phyloP scores from a whole-genome alignment of 2,113 vertebrate species.

The Gila orcuttii region DNA sequence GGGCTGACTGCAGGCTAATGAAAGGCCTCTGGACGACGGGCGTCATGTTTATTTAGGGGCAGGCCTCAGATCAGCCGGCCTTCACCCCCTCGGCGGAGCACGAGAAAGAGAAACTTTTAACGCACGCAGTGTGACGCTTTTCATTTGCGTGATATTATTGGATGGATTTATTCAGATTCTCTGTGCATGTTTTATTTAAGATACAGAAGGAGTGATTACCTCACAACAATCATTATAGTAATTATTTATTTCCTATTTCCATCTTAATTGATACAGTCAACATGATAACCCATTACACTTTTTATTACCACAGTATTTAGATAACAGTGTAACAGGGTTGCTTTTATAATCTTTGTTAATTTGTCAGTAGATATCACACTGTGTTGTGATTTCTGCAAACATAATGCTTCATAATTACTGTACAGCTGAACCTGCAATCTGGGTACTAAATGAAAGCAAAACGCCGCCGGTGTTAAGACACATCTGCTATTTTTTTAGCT shows the following conservation, averaged over 20 bases:
- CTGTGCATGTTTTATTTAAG: not conserved
- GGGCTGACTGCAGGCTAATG: conserved; percentile 69
- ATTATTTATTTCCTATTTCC: conserved; percentile 11
- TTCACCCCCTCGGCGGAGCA: conserved; percentile 53
- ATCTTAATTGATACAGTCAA: conserved; percentile 20
- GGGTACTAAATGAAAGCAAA: conserved; percentile 21
- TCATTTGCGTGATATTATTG: not conserved
- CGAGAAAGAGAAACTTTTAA: conserved; percentile 56
- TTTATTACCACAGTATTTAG: conserved; percentile 29
- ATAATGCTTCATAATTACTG: conserved; percentile 46
- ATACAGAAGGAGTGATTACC: conserved; percentile 22
- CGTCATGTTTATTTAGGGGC: conserved; percentile 70
- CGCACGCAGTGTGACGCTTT: not conserved
- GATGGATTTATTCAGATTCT: conserved; percentile 10
- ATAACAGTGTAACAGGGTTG: conserved; percentile 21
- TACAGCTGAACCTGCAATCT: conserved; percentile 42
- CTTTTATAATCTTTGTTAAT: conserved; percentile 27
- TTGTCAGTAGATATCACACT: conserved; percentile 34
- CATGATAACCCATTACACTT: conserved; percentile 13
- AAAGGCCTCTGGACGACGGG: conserved; percentile 68
- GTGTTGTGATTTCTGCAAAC: conserved; percentile 37
- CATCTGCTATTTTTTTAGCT: not conserved
- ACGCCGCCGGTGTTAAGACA: not conserved
- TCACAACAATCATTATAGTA: conserved; percentile 22
- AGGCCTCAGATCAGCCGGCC: conserved; percentile 64